These are phyloP conservation scores for Poecilus cupreus DNA, from an alignment of 2,888 invertebrate species.

Conservation along the genomic window DNA sequence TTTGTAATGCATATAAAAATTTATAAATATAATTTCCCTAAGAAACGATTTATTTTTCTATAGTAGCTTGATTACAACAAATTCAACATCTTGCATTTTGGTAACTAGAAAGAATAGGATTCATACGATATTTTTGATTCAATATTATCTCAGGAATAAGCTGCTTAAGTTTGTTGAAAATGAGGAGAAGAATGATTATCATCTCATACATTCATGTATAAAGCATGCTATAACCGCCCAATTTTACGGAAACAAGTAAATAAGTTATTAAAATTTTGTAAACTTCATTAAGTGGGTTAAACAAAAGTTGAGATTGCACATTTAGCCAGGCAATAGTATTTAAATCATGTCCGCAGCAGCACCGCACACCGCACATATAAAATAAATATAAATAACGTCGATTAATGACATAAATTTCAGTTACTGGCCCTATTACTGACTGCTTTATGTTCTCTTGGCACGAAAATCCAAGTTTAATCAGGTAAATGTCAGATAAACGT, in stretches of 20 bases:
- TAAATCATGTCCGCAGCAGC: slow-evolving; percentile 14
- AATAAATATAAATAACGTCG: slow-evolving; percentile 52
- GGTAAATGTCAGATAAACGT: slow-evolving; percentile 55
- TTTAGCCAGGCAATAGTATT: background rate
- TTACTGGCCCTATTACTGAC: slow-evolving; percentile 45
- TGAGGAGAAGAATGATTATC: too few relatives aligned
- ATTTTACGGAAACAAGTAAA: background rate
- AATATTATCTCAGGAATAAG: too few relatives aligned
- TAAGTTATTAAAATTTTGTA: slow-evolving; percentile 20
- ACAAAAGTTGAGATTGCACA: background rate
- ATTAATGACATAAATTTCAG: slow-evolving; percentile 58
- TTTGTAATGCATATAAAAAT: slow-evolving; percentile 57
- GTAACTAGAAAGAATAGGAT: too few relatives aligned
- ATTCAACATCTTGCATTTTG: too few relatives aligned
- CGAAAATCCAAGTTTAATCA: slow-evolving; percentile 53
- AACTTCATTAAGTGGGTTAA: slow-evolving; percentile 7
- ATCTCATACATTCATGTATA: too few relatives aligned
- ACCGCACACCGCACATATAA: too few relatives aligned
- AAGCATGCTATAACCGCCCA: too few relatives aligned
- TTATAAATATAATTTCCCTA: slow-evolving; percentile 52
- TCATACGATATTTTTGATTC: too few relatives aligned
- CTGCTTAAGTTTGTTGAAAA: too few relatives aligned
- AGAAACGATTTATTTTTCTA: too few relatives aligned
- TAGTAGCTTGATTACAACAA: too few relatives aligned
- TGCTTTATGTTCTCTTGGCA: slow-evolving; percentile 52